Base-by-base conservation (phyloP, 2,797 vertebrate species). In the Megaceryle alcyon region DNA sequence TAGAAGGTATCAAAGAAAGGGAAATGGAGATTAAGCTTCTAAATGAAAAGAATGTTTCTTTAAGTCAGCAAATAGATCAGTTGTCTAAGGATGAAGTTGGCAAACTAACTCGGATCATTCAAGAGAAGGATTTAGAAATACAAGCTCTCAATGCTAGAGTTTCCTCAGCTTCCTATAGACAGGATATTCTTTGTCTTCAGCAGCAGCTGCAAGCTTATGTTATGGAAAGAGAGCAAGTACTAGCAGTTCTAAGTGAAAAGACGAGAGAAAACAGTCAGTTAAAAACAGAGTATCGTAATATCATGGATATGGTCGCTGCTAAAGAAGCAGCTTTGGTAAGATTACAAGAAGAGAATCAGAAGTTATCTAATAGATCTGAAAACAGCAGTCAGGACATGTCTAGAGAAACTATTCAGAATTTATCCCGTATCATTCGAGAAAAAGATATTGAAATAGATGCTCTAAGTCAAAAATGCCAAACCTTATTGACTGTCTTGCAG, bases 391-490 rank as follows among this genome's bases (percentile, higher is more conserved):
- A 99, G 26, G 99, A 99, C 39, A 99, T 99, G 99, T 99, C 99
- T 94, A 98, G 98, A 93, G 99, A 99, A 97, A 99, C 99, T 54
- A 98, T 99, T 97, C 99, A 99, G 97, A 99, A 99, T 97, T 97
- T 99, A 69, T 99, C 99, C 7, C 98, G 99, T 65, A 99, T 99
- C 92, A 99, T 99, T 96, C 97, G 99, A 71, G 99, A 99, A 97
- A 99, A 99, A 94, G 99, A 99, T 96, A 99, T 99, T 3, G 99
- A 99, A 98, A 99, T 99, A 9, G 99, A 99, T 54, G 99, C 99
- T 2, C 91, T 99, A 54, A 99, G 98, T 57, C 99, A 99, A 80
- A 99, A 99, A 97, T 99, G 99, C 96, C 99, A 99, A 75, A 99
- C 99, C 3, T 96, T 99, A 83, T 31, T 99, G 96, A 98, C 99